These are phyloP conservation scores for Ranitomeya imitator DNA, from an alignment of 2,113 vertebrate genomes.

Conservation along the genomic window DNA sequence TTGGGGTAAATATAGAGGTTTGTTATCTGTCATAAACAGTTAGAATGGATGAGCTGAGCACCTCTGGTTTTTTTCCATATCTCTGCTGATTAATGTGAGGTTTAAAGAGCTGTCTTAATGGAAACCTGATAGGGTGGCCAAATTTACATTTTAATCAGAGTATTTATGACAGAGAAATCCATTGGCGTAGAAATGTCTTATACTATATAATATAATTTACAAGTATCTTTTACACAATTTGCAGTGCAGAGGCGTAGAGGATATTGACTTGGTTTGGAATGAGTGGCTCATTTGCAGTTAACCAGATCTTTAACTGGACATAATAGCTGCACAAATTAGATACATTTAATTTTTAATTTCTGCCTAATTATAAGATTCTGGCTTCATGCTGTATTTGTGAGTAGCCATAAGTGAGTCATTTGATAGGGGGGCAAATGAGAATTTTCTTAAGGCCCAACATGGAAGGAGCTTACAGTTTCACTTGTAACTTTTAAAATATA, in stretches of 20 bases:
- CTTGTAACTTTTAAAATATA: not conserved
- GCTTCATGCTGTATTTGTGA: not conserved
- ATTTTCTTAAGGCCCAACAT: not conserved
- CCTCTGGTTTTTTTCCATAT: constrained; percentile 85
- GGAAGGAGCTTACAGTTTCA: not conserved
- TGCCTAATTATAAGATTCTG: not conserved
- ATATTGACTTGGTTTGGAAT: constrained; percentile 23
- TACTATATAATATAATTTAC: constrained; percentile 30
- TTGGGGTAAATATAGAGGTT: constrained; percentile 96
- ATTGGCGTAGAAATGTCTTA: constrained; percentile 70
- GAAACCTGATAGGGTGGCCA: constrained; percentile 92
- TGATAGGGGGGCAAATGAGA: not conserved
- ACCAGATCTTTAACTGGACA: constrained; percentile 21
- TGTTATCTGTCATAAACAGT: constrained; percentile 99
- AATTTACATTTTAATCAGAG: constrained; percentile 99
- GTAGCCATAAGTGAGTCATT: not conserved
- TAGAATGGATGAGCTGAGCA: constrained; percentile 92
- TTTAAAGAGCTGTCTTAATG: constrained; percentile 94
- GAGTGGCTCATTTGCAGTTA: constrained; percentile 27
- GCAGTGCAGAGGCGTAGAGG: not conserved
- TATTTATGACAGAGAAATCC: constrained; percentile 85
- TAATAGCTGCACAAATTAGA: constrained; percentile 1
- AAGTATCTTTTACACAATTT: constrained; percentile 49
- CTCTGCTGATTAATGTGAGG: constrained; percentile 92
- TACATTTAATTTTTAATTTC: not conserved